Percentiles rank a stretch among this genome's conserved stretches.
These are phyloP conservation scores for Poicephalus gulielmi DNA, from an alignment of 2,113 vertebrate genomes.

Conservation along the genomic window DNA sequence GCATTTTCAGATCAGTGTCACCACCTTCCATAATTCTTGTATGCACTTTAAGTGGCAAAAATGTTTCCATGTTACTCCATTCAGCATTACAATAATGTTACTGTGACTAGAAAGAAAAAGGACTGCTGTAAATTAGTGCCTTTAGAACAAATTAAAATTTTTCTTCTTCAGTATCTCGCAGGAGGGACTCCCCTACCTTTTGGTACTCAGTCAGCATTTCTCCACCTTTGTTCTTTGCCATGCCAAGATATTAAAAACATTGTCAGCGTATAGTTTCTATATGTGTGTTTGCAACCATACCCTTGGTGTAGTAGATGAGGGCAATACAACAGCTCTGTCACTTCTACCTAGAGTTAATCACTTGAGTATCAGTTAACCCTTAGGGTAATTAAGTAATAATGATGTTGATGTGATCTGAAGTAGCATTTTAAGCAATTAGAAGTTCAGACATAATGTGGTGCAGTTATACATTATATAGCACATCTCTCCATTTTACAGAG, in stretches of 20 bases:
- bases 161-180: not conserved
- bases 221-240: not conserved
- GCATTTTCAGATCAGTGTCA: not conserved
- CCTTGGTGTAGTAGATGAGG: not conserved
- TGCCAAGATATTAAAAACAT: not conserved
- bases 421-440: conserved; percentile 59
- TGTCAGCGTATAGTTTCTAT: not conserved
- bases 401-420: conserved; percentile 42
- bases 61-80: not conserved
- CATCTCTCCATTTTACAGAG: conserved; percentile 38
- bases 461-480: conserved; percentile 50
- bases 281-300: not conserved
- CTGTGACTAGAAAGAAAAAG: not conserved
- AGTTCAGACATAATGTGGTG: conserved; percentile 53
- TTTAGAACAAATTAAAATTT: not conserved
- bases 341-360: conserved; percentile 22
- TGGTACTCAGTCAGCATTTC: not conserved
- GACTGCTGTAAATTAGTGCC: not conserved
- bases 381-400: conserved; percentile 59
- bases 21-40: not conserved
- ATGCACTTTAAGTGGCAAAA: not conserved
- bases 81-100: not conserved
- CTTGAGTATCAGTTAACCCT: conserved; percentile 58
- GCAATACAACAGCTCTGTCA: not conserved
- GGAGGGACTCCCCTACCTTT: not conserved